Percentiles rank a stretch among this genome's conserved stretches.
phyloP scores from a whole-genome alignment of 2,888 invertebrate species.

The Agriotes lineatus region DNA sequence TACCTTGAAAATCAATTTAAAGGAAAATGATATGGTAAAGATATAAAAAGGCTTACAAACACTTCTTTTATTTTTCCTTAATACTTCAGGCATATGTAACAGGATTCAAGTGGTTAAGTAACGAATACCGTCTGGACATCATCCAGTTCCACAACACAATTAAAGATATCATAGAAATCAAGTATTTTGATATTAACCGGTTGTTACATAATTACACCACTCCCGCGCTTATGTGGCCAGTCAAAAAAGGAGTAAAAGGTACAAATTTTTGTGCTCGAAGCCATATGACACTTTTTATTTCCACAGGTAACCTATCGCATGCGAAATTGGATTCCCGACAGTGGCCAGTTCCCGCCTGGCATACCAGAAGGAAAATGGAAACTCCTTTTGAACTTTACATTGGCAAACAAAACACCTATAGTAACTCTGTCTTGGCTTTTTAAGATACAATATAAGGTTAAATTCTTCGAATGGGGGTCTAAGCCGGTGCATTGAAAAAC shows the following conservation, averaged over 20 bases:
- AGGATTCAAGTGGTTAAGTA: slow-evolving; percentile 24
- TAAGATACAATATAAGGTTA: not conserved
- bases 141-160: slow-evolving; percentile 19
- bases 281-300: too few species aligned
- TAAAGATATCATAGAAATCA: not conserved
- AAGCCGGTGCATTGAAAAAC: too few species aligned
- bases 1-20: not conserved
- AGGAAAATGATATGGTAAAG: slow-evolving; percentile 9
- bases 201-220: slow-evolving; percentile 7
- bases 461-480: too few species aligned
- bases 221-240: slow-evolving; percentile 6
- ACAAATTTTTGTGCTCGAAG: too few species aligned
- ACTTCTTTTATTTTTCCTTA: too few species aligned
- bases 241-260: slow-evolving; percentile 1
- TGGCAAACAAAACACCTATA: too few species aligned
- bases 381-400: not conserved
- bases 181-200: slow-evolving; percentile 21
- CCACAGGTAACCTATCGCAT: too few species aligned
- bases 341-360: slow-evolving; percentile 23
- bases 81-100: too few species aligned
- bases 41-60: not conserved
- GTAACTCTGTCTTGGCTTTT: not conserved
- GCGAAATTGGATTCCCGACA: slow-evolving; percentile 24
- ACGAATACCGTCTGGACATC: slow-evolving; percentile 27
- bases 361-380: slow-evolving; percentile 25